Base-by-base conservation (phyloP, 2,113 vertebrate genomes). In the Ariopsis seemanni region DNA sequence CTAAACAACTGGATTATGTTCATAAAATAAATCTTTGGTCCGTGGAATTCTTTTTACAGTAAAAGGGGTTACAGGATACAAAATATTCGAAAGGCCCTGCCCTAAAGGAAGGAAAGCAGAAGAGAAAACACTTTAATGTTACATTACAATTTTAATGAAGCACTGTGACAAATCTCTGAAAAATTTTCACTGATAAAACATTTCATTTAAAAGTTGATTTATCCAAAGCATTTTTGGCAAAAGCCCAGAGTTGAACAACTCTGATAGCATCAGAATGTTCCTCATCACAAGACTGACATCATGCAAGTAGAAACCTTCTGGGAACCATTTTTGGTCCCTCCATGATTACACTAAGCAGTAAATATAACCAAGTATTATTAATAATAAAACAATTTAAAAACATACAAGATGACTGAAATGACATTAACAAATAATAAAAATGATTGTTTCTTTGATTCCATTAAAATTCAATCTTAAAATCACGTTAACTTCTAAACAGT, bases 351-450 rank as follows among this genome's bases (percentile, higher is more conserved):
- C 2, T 82, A 62, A 82, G 3, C 34, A 42, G 30, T 20, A 82
- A 82, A 62, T 30, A 30, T 3, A 79, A 57, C 58, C 17, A 20
- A 58, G 34, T 30, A 18, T 11, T 22, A 1, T 14, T 18, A 18
- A 27, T 17, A 77, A 52, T 42, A 6, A 42, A 58, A 20, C 20
- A 22, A 60, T 22, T 20, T 17, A 27, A 55, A 55, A 79, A 57
- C 75, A 79, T 48, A 75, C 25, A 48, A 75, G 48, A 52, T 75
- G 72, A 52, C 10, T 52, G 72, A 75, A 75, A 52, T 75, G 72
- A 52, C 10, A 75, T 48, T 42, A 18, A 7, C 69, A 55, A 77
- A 60, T 42, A 42, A 22, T 62, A 62, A 82, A 82, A 62, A 81
- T 42, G 75, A 79, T 18, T 27, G 52, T 22, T 53, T 30, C 55